A percentile compares a stretch with the other conserved stretches of the same genome.
These are phyloP conservation scores for Sitobion miscanthi DNA, from an alignment of 1,140 invertebrate species.

Conservation along the genomic window DNA sequence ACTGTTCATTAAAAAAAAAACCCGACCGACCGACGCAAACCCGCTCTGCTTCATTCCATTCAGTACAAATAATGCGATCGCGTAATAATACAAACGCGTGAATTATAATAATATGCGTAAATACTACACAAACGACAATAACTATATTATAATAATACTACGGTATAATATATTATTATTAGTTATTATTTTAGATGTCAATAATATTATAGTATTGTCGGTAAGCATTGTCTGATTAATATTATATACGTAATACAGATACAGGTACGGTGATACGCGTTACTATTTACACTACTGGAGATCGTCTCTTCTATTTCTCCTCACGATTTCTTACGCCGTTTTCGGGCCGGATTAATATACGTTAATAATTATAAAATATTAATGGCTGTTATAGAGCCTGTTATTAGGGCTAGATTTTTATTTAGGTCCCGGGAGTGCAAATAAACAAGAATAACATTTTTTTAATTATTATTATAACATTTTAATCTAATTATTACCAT, in stretches of 20 bases:
- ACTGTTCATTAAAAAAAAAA: conserved; percentile 27
- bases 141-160: background rate
- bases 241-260: too few relatives aligned
- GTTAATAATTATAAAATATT: too few relatives aligned
- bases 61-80: conserved; percentile 1
- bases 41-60: conserved; percentile 17
- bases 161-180: background rate
- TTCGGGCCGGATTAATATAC: background rate
- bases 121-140: background rate
- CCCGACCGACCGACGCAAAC: background rate
- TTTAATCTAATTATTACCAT: too few relatives aligned
- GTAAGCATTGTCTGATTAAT: background rate
- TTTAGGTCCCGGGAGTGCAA: background rate
- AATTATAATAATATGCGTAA: background rate
- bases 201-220: background rate
- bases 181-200: background rate
- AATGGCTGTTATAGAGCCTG: too few relatives aligned
- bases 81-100: background rate
- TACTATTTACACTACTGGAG: too few relatives aligned
- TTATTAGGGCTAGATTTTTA: too few relatives aligned
- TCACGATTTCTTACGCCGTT: background rate
- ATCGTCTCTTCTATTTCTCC: background rate
- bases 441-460: background rate
- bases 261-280: background rate
- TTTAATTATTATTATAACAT: background rate